A percentile compares a stretch with the other conserved stretches of the same genome.
Evolutionary conservation across 2,797 vertebrate species (phyloP).

Genomic region (Psittacula derbiana): DNA sequence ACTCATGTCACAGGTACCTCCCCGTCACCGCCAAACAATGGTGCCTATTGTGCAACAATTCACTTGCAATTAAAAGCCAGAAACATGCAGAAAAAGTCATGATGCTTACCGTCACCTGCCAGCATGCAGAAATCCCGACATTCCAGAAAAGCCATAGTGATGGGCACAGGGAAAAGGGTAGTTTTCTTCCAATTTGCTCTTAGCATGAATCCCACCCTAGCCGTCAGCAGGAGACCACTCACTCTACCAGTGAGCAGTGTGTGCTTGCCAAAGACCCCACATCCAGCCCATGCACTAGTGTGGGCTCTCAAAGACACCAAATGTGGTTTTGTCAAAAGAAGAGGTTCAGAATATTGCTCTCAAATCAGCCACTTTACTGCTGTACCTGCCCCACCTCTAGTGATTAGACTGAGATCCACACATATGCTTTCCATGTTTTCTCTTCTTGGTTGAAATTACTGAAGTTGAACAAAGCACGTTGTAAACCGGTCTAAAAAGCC

Average conservation of each 20-base stretch:
- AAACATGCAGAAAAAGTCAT: background rate
- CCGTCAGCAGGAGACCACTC: rapidly evolving
- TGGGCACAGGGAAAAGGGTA: background rate
- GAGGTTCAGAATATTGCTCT: background rate
- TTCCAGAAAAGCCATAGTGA: background rate
- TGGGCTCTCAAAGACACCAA: rapidly evolving
- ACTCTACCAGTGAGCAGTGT: rapidly evolving
- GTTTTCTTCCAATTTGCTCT: background rate
- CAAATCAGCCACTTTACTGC: background rate
- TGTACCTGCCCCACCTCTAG: too few relatives aligned
- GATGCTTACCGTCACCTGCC: background rate
- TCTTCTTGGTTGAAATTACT: background rate
- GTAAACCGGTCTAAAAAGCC: background rate
- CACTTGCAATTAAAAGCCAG: background rate
- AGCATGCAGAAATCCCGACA: background rate
- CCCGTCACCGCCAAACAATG: background rate
- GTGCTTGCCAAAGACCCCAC: background rate
- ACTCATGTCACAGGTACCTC: background rate
- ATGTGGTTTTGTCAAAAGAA: background rate
- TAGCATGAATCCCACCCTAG: background rate
- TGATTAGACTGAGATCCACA: too few relatives aligned
- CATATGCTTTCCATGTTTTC: rapidly evolving
- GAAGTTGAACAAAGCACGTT: too few relatives aligned
- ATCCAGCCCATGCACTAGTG: too few relatives aligned
- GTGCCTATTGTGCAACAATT: rapidly evolving